Base-by-base conservation (phyloP, 2,113 vertebrate genomes). In the Silurus asotus region DNA sequence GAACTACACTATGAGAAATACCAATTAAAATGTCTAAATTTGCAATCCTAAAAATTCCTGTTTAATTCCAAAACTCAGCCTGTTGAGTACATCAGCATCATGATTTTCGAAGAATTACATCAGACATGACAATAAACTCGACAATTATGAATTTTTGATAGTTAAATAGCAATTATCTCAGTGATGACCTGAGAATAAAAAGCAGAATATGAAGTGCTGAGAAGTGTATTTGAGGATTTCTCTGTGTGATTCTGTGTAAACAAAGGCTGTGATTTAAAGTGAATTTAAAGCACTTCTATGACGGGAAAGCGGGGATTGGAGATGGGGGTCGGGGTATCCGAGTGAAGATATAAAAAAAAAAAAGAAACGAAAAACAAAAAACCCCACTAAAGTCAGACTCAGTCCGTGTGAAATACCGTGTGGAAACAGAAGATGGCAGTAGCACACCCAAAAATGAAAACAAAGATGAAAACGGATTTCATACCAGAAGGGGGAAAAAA, bases 361-460 rank as follows among this genome's bases (percentile, higher is more conserved):
- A 1, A 37, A 37, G 37, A 37, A 37, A 37, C 37, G n/a, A 37
- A 37, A 37, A 37, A 37, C 37, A 37, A 37, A 37, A 37, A 37
- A 37, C 37, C 37, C 37, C 37, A 37, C 10, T 56, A 19, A 45
- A 37, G 48, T 13, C n/a, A 28, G 45, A 72, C 2, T 51, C 9
- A 80, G 77, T 82, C 20, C 11, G 51, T n/a, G 20, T 81, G 87
- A 49, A 80, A 82, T 83, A 80, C 62, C 59, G 49, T 4, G 25
- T 51, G 67, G 59, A 49, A 49, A 83, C 89, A 90, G 87, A 61
- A 90, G 88, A 81, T 90, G 89, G 88, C 75, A 89, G 87, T 82
- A 88, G 64, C 55, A 67, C 6, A 76, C 85, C 56, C 55, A 49
- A 17, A 25, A n/a, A 70, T 59, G 9, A 70, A 9, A 61, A 77